Base-by-base conservation (phyloP, 2,797 vertebrate species). In the Coranthus polyacanthus region DNA sequence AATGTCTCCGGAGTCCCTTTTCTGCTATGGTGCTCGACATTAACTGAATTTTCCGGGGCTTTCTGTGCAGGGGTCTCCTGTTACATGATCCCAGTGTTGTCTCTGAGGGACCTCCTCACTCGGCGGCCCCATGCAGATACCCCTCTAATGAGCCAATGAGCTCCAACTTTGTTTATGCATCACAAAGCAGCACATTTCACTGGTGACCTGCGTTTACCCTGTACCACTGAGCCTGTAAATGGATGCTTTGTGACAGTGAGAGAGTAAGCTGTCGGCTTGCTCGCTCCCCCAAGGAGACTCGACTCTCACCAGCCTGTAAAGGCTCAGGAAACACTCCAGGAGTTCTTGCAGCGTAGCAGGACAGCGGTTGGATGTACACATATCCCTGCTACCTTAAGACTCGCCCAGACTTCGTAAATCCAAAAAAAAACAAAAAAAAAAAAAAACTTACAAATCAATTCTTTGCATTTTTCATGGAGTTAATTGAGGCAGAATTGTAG, bases 241-340 rank as follows among this genome's bases (percentile, higher is more conserved):
- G 76, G 75, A 81, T 75, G 78, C 83, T 84, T 85, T 82, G 83
- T 86, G 88, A 86, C 86, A 81, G 76, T 67, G 79, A 74, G 77
- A 61, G 77, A 64, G 70, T 21, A 51, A 68, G 57, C 73, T 56
- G 73, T 53, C 38, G 37, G 52, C 75, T 18, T 6, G 72, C 67
- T 65, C 0, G 7, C 74, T 62, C 53, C 52, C 55, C 60, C 51
- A 11, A 45, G 13, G 57, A 79, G 72, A 62, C 74, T 1, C 11
- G 68, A 59, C 72, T 53, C 58, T 54, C 34, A 63, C 24, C 77
- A 63, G 81, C 24, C 51, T 70, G 71, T 42, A 13, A 51, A 50
- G 53, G 46, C 18, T 41, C 52, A 20, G 32, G 29, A 61, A 68
- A 68, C 60, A 61, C 6, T n/a, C n/a, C n/a, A n/a, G n/a, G n/a